Evolutionary conservation across 2,888 invertebrate species (phyloP), one percentile per base, ranked within the genome.

Genomic region (Blastobasis lacticolella): DNA sequence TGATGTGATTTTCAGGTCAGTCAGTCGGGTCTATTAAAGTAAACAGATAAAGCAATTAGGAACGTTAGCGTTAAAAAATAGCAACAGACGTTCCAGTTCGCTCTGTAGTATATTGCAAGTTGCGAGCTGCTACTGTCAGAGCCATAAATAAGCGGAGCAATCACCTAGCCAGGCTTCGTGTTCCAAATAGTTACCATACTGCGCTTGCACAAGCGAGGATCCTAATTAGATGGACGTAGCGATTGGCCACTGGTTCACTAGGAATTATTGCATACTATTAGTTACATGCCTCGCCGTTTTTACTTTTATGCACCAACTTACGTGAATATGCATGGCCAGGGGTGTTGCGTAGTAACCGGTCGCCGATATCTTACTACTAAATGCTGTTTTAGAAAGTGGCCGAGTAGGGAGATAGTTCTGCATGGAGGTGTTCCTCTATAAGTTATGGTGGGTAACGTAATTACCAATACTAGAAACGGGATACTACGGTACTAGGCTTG

Each of bases 221-320:
- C 52, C 75, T 74, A 81, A 81, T 81, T 81, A 81, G 73, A 75
- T 76, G 71, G 66, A 65, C 63, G 67, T 61, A 64, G 61, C 71
- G 71, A 77, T 78, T 71, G 71, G 60, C 62, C 65, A 64, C 65
- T 67, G 66, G 66, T 66, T 67, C 59, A 54, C 71, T 62, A 66
- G 60, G 58, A 67, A 67, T 23, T 63, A 60, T 67, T 70, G 67
- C 68, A 61, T 63, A 69, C 61, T 63, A 59, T 61, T 62, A 63
- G 58, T 62, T 60, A 40, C 47, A 46, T 23, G 23, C 23, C 23
- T 23, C 23, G 23, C 23, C 37, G 38, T 46, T 45, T 48, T 47
- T 49, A 49, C 23, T 48, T 48, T 58, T 57, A 58, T 56, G 56
- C 50, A 51, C 49, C 48, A 23, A 23, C 23, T 23, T 51, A 44